These are phyloP conservation scores for Suillia variegata DNA, from an alignment of 2,888 invertebrate genomes.

Conservation along the genomic window DNA sequence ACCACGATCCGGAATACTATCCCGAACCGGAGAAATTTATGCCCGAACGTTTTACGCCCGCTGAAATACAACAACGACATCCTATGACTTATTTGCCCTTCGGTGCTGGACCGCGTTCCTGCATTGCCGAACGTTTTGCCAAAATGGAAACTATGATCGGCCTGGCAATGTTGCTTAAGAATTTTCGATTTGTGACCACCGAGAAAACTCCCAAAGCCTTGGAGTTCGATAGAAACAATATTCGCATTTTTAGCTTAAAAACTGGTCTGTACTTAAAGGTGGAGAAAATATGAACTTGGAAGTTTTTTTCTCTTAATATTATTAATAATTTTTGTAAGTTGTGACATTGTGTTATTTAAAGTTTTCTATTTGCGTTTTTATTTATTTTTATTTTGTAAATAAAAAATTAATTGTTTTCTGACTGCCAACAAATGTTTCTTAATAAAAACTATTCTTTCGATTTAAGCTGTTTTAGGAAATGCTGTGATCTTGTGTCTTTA, in stretches of 20 bases:
- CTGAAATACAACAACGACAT: slow-evolving; percentile 63
- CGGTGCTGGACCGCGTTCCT: slow-evolving; percentile 38
- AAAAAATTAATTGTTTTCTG: too few species aligned
- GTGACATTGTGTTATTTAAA: too few species aligned
- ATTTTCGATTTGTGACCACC: slow-evolving; percentile 30
- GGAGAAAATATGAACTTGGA: slow-evolving; percentile 17
- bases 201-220: slow-evolving; percentile 25
- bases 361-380: too few species aligned
- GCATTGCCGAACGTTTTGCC: slow-evolving; percentile 38
- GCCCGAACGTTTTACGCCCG: slow-evolving; percentile 63
- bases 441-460: too few species aligned
- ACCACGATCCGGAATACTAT: slow-evolving; percentile 55
- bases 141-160: slow-evolving; percentile 35
- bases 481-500: too few species aligned
- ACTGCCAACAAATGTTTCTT: too few species aligned
- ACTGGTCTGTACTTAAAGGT: slow-evolving; percentile 31
- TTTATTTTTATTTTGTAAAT: too few species aligned
- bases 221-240: slow-evolving; percentile 16
- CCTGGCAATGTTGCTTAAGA: slow-evolving; percentile 30
- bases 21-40: slow-evolving; percentile 56
- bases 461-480: too few species aligned
- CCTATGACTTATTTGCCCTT: slow-evolving; percentile 37
- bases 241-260: slow-evolving; percentile 19
- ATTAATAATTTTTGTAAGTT: too few species aligned
- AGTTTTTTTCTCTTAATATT: too few species aligned